These are phyloP conservation scores for Rattus norvegicus DNA, from an alignment of 2,113 vertebrate species.

Conservation along the genomic window DNA sequence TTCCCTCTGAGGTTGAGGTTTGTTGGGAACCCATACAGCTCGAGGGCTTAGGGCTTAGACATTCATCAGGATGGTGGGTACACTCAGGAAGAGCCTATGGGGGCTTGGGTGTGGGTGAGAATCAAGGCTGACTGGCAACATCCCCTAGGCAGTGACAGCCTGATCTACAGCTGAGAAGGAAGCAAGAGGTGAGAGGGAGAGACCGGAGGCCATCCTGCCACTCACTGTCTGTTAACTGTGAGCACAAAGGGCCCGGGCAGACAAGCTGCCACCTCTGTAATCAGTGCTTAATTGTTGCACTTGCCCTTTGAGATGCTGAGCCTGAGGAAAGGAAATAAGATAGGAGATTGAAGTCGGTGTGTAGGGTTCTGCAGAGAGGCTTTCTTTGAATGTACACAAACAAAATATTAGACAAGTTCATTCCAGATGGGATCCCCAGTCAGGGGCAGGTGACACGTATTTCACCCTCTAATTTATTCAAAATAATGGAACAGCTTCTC, in stretches of 20 bases:
- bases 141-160: not conserved
- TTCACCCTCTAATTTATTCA: not conserved
- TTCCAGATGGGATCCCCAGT: not conserved
- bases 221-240: not conserved
- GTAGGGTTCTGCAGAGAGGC: not conserved
- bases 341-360: not conserved
- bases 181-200: not conserved
- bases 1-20: not conserved
- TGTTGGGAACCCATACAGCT: not conserved
- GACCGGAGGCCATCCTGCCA: not conserved
- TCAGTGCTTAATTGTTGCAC: constrained; percentile 1
- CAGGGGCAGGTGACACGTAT: not conserved
- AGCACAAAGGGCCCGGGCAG: not conserved
- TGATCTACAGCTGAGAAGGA: not conserved
- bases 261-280: not conserved
- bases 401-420: not conserved
- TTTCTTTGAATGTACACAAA: not conserved
- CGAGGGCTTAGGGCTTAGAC: not conserved
- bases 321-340: not conserved
- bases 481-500: not conserved
- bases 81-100: not conserved
- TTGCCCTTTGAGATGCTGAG: constrained; percentile 41
- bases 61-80: no score
- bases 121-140: not conserved
- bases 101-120: not conserved